Evolutionary conservation across 2,888 invertebrate genomes (phyloP), one percentile per base, ranked within the genome.

Genomic region (Agriotes lineatus): DNA sequence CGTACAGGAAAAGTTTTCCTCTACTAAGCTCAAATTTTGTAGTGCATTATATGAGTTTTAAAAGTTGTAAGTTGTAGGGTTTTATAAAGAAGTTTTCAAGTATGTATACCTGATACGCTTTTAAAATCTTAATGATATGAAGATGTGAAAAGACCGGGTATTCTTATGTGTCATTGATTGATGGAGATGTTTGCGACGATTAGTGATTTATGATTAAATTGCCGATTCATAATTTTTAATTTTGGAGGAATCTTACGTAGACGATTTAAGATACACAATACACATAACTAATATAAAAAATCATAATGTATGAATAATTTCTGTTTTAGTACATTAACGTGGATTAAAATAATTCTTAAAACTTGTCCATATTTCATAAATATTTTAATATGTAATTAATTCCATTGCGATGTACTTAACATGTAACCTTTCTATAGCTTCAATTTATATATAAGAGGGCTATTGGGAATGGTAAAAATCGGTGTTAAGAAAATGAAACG

Each of bases 41-140:
- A 58, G 64, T 64, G 64, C 64, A 64, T 64, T 64, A 64, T 64
- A 64, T 57, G 48, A 64, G 64, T 64, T 64, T 64, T 48, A 64
- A 58, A 57, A 57, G 56, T 57, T 58, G 57, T 19, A 64, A 64
- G 18, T 45, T 64, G 44, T 37, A 12, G 42, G 57, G 22, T 57
- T 58, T 64, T 57, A 57, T 45, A 57, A 64, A 64, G 57, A 45
- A 57, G 30, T 57, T 64, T 58, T 35, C 48, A 35, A 57, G 18
- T 58, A 57, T 57, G 37, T 64, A 33, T 64, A 64, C 64, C 64
- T 64, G 64, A 64, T 64, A 64, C 57, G 64, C 48, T 64, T 64
- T 57, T 64, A 48, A 64, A 64, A 57, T 58, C 39, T 48, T 64
- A 64, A 64, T 58, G 56, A 64, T 64, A 48, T 10, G 54, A 64